Evolutionary conservation across 2,888 invertebrate species (phyloP).

Genomic region (Nemotelus nigrinus): DNA sequence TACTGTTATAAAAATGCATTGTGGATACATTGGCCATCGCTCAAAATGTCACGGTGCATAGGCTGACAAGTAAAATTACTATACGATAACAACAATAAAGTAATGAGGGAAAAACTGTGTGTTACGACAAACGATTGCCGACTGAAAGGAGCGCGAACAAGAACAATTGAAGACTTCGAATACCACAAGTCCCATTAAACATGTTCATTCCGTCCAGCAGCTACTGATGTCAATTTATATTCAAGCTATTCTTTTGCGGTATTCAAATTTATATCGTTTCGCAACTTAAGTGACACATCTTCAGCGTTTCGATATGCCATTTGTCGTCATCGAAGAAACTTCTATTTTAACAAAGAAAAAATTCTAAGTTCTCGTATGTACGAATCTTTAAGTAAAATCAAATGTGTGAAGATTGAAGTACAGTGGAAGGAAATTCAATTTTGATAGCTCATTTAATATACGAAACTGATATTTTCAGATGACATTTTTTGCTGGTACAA

Average conservation of each 20-base stretch:
- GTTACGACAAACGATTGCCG: not conserved
- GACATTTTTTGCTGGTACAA: no score
- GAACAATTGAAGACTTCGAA: slow-evolving; percentile 35
- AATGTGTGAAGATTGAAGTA: no score
- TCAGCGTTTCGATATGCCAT: slow-evolving; percentile 37
- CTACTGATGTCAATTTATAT: slow-evolving; percentile 48
- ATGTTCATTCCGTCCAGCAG: slow-evolving; percentile 45
- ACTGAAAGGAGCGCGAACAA: not conserved
- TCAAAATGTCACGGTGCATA: slow-evolving; percentile 31
- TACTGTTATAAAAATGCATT: slow-evolving; percentile 31
- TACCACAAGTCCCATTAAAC: slow-evolving; percentile 47
- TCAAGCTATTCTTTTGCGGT: slow-evolving; percentile 38
- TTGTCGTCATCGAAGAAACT: slow-evolving; percentile 23
- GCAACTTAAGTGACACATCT: slow-evolving; percentile 46
- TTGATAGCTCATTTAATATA: no score
- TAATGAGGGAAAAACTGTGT: not conserved
- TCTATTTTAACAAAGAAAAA: not conserved
- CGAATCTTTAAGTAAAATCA: not conserved
- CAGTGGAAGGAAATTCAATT: no score
- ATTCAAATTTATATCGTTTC: slow-evolving; percentile 50
- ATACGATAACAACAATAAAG: not conserved
- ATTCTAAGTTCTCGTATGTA: not conserved
- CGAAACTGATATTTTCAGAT: no score
- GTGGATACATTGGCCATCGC: slow-evolving; percentile 34
- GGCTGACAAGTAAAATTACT: no score